Evolutionary conservation across 1,140 invertebrate species (phyloP), one percentile per base, ranked within the genome.

Genomic region (Drosophila pachea): DNA sequence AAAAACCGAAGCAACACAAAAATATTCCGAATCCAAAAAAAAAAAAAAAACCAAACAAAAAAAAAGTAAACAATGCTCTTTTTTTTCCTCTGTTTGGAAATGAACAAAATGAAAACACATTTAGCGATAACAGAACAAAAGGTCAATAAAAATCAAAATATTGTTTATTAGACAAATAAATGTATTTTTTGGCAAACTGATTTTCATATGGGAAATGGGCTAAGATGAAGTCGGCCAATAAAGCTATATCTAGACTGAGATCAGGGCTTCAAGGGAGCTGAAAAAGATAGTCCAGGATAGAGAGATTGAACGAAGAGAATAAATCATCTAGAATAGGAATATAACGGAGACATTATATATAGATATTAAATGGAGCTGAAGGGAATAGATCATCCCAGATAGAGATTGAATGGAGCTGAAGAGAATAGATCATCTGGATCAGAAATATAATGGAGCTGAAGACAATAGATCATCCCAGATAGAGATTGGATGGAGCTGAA

Each of bases 131-230:
- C 45, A 69, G 45, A 36, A 58, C 32, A 65, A 71, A 70, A 50
- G 62, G 54, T 70, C 50, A 74, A 71, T 60, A 68, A 74, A 81
- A 82, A 74, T 76, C 67, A 74, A 82, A 82, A 70, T 83, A 83
- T 82, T 82, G 78, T 82, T 82, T 82, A 83, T 83, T 82, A 83
- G 78, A 82, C 74, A 83, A 82, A 83, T 77, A 72, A 78, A 78
- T 82, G 74, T 82, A 82, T 74, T 78, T 82, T 83, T 82, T 82
- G 78, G 74, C 64, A 82, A 79, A 67, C 45, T 42, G 54, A 14
- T 59, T 66, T 66, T 50, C 33, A 56, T 65, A 33, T 56, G 42
- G 16, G 50, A 7, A 31, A 52, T 33, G 49, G 49, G 49, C 2
- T 1, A 11, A 33, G 11, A 12, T 12, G 9, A 42, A 2, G 4